Base-by-base conservation (phyloP, 2,797 vertebrate species). In the Salarias fasciatus region DNA sequence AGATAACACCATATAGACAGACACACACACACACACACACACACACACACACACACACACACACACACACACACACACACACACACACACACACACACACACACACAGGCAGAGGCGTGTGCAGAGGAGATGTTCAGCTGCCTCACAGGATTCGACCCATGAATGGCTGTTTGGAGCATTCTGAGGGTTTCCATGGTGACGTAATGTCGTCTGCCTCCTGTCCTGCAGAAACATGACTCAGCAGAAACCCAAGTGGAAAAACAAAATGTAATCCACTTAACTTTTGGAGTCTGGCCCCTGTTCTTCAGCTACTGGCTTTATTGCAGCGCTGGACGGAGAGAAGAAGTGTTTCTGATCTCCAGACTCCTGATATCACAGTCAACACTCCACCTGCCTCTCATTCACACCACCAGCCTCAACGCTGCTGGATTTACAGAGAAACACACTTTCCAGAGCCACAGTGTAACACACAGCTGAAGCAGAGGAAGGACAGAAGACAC, bases 1-100 rank as follows among this genome's bases (percentile, higher is more conserved):
- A 93, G 92, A 94, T 91, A 78, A 77, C 71, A 66, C 58, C 49
- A 42, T 69, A n/a, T 49, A 15, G 48, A 13, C 54, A 44, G 52
- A 56, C 53, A 29, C 61, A 48, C 60, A 51, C 35, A 3, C 35
- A 8, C 35, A 10, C 35, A 2, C 15, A 48, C 15, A 30, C 36
- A 49, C 36, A 41, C 43, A 47, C 51, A 29, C 59, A 63, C 42
- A 37, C 31, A 55, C n/a, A 15, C 8, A 54, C 53, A 8, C 40
- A 30, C 48, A 5, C 10, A 33, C 37, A 44, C 14, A 42, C 45
- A 43, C 50, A 46, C 53, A 52, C 44, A 33, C 47, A 8, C 29
- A 49, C 31, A 48, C 5, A 48, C 30, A 47, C 29, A 54, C 38
- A 63, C 30, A 55, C 14, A 68, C 18, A 24, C 2, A 53, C 40